Conservation (phyloP, 2,888 invertebrate species). For the Branchipolynoe longqiensis region DNA sequence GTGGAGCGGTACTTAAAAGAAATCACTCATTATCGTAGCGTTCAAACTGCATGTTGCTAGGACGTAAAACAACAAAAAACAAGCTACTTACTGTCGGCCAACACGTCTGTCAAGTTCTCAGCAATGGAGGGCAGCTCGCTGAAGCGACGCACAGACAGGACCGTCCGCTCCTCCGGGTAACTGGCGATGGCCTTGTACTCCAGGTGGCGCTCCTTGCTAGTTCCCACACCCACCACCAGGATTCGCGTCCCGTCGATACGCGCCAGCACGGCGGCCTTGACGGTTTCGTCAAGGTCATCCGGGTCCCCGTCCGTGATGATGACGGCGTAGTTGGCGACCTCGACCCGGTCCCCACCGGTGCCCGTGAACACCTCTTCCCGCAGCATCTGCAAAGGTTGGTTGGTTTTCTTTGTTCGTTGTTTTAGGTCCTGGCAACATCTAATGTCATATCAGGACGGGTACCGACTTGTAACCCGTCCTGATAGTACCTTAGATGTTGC, state of each 20-base stretch:
- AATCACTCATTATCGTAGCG: too few relatives aligned
- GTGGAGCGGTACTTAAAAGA: too few relatives aligned
- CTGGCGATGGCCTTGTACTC: constrained; percentile 21
- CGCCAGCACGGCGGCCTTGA: constrained; percentile 14
- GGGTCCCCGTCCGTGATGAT: constrained; percentile 52
- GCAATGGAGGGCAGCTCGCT: constrained; percentile 9
- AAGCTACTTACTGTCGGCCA: constrained; percentile 23
- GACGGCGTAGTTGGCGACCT: constrained; percentile 33
- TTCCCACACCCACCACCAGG: constrained; percentile 27
- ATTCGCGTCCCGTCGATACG: constrained; percentile 38
- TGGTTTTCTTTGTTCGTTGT: too few relatives aligned
- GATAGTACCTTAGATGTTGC: too few relatives aligned
- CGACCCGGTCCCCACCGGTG: not conserved
- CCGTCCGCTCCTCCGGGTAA: not conserved
- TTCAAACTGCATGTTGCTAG: too few relatives aligned
- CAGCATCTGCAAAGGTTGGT: constrained; percentile 8
- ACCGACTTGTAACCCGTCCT: too few relatives aligned
- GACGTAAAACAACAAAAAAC: too few relatives aligned
- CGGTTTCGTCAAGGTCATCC: constrained; percentile 36
- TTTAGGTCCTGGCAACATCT: too few relatives aligned
- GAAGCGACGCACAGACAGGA: not conserved
- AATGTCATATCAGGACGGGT: too few relatives aligned
- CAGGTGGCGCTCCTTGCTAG: constrained; percentile 1
- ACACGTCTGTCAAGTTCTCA: not conserved
- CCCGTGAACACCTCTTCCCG: constrained; percentile 18